Conservation (phyloP, 2,113 vertebrate genomes). For the Aegithalos caudatus region DNA sequence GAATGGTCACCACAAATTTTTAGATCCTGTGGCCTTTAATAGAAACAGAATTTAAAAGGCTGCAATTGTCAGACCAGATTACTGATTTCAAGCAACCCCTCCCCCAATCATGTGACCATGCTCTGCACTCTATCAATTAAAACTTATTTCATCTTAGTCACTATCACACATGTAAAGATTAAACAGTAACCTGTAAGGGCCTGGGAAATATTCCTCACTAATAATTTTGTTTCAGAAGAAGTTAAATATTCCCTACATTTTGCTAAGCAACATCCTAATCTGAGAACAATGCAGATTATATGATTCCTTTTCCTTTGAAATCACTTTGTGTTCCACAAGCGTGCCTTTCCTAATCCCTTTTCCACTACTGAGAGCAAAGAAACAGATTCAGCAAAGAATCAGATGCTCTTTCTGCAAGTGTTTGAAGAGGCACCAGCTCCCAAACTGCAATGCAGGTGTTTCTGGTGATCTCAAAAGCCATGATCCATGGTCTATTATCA, state of each 20-base stretch:
- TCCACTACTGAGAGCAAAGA: background rate
- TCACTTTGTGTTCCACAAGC: background rate
- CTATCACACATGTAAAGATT: background rate
- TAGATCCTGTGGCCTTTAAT: background rate
- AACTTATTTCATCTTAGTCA: conserved; percentile 28
- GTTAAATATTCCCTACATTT: background rate
- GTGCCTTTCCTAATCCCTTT: background rate
- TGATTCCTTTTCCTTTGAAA: background rate
- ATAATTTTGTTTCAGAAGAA: background rate
- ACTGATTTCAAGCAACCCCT: background rate
- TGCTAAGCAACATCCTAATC: background rate
- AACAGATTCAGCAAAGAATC: conserved; percentile 12
- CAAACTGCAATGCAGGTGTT: background rate
- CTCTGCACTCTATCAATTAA: background rate
- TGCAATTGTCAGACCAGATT: background rate
- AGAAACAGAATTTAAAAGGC: background rate
- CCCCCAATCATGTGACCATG: background rate
- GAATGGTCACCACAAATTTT: background rate
- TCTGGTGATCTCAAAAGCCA: background rate
- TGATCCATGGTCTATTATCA: fast-evolving
- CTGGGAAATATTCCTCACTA: background rate
- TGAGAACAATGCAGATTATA: background rate
- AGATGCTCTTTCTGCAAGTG: background rate
- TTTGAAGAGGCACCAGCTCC: background rate
- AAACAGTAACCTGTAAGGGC: conserved; percentile 26